phyloP scores from a whole-genome alignment of 2,113 vertebrate species.

The Notothenia coriiceps region DNA sequence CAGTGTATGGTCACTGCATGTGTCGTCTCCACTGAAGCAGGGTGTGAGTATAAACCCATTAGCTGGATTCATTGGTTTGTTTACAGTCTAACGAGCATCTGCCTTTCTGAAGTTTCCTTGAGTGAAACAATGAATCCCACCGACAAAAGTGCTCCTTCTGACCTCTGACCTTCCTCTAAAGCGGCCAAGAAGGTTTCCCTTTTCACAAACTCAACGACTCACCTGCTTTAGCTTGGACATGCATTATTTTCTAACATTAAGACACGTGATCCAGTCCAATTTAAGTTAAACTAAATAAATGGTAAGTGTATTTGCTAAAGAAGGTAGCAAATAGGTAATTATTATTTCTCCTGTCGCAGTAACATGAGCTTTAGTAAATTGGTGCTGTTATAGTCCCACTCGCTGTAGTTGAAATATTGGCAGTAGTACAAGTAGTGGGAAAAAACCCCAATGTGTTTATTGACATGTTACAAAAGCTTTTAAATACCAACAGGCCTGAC shows the following conservation, averaged over 20 bases:
- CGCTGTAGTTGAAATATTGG: neutral
- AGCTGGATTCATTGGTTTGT: neutral
- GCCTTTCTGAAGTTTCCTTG: slow-evolving; percentile 1
- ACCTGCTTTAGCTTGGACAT: neutral
- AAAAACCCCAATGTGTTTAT: neutral
- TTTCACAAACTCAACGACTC: neutral
- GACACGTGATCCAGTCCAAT: neutral
- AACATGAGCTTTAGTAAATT: neutral
- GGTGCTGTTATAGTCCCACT: neutral
- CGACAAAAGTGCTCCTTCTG: slow-evolving; percentile 3
- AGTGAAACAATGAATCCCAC: slow-evolving; percentile 11
- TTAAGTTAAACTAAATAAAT: neutral
- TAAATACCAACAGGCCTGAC: too few species aligned
- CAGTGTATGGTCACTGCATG: neutral
- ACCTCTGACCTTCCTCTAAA: slow-evolving; percentile 18
- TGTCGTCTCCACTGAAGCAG: neutral
- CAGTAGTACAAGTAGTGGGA: neutral
- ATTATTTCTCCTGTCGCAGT: neutral
- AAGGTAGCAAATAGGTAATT: neutral
- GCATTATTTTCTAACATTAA: neutral
- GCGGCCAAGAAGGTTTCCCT: neutral
- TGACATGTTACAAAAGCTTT: neutral
- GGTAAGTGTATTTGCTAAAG: neutral
- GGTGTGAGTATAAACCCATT: neutral
- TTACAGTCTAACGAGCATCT: neutral